Conservation (phyloP, 2,888 invertebrate species). For the Heliconius charithonia region DNA sequence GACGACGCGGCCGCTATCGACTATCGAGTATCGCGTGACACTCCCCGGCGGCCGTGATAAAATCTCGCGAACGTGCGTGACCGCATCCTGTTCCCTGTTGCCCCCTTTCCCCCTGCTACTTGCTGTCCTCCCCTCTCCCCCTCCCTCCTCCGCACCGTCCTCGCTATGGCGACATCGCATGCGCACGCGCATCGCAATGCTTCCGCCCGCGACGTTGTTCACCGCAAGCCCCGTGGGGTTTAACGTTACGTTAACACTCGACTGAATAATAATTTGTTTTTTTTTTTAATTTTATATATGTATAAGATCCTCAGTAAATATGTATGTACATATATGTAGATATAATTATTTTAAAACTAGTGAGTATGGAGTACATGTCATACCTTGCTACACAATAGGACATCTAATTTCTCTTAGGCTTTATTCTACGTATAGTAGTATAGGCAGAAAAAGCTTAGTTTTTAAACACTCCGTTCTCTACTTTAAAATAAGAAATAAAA, state of each 20-base stretch:
- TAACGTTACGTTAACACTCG: conserved; percentile 38
- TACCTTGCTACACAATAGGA: too few species aligned
- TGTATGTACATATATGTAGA: background rate
- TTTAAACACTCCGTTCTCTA: background rate
- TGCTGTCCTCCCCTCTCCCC: conserved; percentile 26
- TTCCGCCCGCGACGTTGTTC: conserved; percentile 51
- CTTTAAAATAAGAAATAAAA: too few species aligned
- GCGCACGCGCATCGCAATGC: conserved; percentile 46
- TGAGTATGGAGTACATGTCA: background rate
- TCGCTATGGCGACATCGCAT: conserved; percentile 45
- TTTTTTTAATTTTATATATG: background rate
- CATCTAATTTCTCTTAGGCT: background rate
- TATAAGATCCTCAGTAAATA: background rate
- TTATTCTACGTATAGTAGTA: background rate
- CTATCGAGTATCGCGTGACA: conserved; percentile 43
- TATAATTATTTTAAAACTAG: background rate
- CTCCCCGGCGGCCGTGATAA: conserved; percentile 49
- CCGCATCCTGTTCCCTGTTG: conserved; percentile 68
- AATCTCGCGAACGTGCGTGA: conserved; percentile 65
- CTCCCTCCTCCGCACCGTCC: conserved; percentile 35
- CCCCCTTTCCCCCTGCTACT: conserved; percentile 35
- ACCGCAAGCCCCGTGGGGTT: conserved; percentile 40
- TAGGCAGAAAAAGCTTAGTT: background rate
- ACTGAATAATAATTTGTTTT: conserved; percentile 19
- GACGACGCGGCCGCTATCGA: conserved; percentile 23